These are phyloP conservation scores for Sebastes dallii DNA, from an alignment of 2,797 vertebrate species.

Conservation along the genomic window DNA sequence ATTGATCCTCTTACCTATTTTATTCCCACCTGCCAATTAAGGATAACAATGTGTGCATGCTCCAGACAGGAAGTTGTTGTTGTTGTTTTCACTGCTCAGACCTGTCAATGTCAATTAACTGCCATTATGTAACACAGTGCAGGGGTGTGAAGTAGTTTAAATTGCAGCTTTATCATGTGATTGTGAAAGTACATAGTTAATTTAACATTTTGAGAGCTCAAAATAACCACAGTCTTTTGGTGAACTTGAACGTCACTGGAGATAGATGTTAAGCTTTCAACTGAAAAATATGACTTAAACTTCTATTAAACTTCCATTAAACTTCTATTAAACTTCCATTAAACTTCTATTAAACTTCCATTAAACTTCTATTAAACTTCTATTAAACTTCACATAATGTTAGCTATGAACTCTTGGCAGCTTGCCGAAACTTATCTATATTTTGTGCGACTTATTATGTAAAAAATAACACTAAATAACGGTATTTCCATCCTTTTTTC, in stretches of 20 bases:
- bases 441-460: too few species aligned
- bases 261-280: neutral
- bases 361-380: neutral
- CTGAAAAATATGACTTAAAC: neutral
- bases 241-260: neutral
- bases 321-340: neutral
- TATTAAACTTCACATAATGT: neutral
- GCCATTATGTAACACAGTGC: neutral
- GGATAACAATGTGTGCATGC: neutral
- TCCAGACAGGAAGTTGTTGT: neutral
- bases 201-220: neutral
- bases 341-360: neutral
- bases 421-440: rapidly evolving
- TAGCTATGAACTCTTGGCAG: rapidly evolving
- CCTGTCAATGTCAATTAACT: constrained; percentile 12
- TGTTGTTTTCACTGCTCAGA: neutral
- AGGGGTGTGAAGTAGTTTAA: neutral
- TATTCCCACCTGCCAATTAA: constrained; percentile 27
- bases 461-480: neutral
- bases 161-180: neutral
- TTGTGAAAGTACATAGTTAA: neutral
- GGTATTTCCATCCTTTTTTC: neutral
- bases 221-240: neutral
- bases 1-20: constrained; percentile 34
- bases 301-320: neutral